Percentiles rank a stretch among this genome's conserved stretches.
Conservation (phyloP, 1,140 invertebrate genomes). For the Drosophila aff. region DNA sequence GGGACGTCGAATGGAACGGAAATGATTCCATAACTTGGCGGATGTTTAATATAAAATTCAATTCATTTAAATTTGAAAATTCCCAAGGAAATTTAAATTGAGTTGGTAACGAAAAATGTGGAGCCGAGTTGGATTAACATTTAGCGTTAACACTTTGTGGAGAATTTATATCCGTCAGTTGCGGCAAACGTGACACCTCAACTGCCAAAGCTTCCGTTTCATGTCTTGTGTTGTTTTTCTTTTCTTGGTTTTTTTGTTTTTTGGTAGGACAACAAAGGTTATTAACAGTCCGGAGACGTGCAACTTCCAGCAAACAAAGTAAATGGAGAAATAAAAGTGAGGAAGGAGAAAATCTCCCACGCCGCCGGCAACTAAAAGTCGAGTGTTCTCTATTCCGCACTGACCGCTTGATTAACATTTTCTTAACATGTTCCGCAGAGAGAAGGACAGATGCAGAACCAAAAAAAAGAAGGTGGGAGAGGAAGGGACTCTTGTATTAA, state of each 20-base stretch:
- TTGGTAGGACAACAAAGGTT: constrained; percentile 61
- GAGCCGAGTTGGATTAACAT: constrained; percentile 33
- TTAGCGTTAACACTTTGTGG: constrained; percentile 55
- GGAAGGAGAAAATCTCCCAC: constrained; percentile 45
- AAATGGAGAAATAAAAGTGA: constrained; percentile 49
- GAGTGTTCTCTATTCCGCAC: constrained; percentile 76
- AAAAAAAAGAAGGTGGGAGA: neutral
- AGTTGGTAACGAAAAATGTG: constrained; percentile 35
- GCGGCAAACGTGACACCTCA: constrained; percentile 49
- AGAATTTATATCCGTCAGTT: constrained; percentile 70
- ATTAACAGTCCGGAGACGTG: constrained; percentile 79
- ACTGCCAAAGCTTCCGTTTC: constrained; percentile 74
- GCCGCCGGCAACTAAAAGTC: constrained; percentile 64
- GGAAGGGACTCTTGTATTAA: constrained; percentile 54
- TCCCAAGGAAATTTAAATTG: constrained; percentile 54
- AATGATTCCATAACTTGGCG: constrained; percentile 70
- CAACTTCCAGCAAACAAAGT: constrained; percentile 53
- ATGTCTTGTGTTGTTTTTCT: constrained; percentile 34
- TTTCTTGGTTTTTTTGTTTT: constrained; percentile 29
- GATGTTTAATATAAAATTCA: constrained; percentile 76
- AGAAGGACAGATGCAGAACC: constrained; percentile 8
- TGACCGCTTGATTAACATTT: constrained; percentile 84
- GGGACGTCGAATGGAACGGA: constrained; percentile 66
- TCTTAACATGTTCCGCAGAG: constrained; percentile 57
- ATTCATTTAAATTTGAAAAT: constrained; percentile 51